Evolutionary conservation across 2,888 invertebrate genomes (phyloP).

Genomic region (Tipula confusa): DNA sequence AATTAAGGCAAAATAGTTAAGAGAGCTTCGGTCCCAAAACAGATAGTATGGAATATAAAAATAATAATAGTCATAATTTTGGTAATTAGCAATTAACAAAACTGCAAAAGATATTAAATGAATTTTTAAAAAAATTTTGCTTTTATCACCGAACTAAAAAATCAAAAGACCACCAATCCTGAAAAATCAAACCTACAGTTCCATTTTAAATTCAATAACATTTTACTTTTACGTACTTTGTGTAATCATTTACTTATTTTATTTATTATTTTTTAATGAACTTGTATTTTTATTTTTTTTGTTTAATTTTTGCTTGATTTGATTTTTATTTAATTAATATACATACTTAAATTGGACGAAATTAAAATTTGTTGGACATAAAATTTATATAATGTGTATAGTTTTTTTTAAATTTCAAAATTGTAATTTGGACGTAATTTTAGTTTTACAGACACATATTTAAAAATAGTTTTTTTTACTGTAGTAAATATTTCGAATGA

Average conservation of each 20-base stretch:
- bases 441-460: not conserved
- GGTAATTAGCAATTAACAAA: too few species aligned
- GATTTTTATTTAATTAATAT: not conserved
- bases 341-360: not conserved
- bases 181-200: not conserved
- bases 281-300: not conserved
- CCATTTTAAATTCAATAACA: not conserved
- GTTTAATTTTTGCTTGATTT: too few species aligned
- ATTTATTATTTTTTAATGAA: not conserved
- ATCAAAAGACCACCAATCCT: not conserved
- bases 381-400: not conserved
- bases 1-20: too few species aligned
- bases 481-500: not conserved
- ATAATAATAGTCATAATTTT: too few species aligned
- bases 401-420: constrained; percentile 16
- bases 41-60: too few species aligned
- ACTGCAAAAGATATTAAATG: too few species aligned
- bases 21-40: too few species aligned
- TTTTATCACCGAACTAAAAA: too few species aligned
- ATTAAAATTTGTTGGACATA: not conserved
- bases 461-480: not conserved
- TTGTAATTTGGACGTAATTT: not conserved
- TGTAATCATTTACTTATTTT: not conserved
- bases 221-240: not conserved
- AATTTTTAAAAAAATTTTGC: too few species aligned